Base-by-base conservation (phyloP, 30 jellyfish, hydroid and myxozoan genomes). In the Clytia hemisphaerica region DNA sequence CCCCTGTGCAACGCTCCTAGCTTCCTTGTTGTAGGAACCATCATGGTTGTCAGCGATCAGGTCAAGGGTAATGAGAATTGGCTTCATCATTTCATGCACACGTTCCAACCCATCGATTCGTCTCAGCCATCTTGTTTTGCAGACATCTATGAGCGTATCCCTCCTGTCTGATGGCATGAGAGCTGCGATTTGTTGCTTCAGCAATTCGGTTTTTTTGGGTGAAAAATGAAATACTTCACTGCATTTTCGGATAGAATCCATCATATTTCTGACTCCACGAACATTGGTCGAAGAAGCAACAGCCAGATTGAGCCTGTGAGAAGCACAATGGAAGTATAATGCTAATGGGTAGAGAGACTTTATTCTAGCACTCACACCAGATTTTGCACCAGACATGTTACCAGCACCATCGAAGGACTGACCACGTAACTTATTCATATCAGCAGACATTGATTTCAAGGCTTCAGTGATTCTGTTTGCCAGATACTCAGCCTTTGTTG, bases 401-500 rank as follows among this genome's bases (percentile, higher is more conserved):
- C 65, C 65, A 7, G 65, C 65, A 12, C 65, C 65, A 50, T 50
- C 65, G 26, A 12, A 50, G 26, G 25, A 10, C 24, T 50, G 65
- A 21, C 65, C 26, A 7, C 10, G n/a, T n/a, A n/a, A n/a, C n/a
- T n/a, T n/a, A n/a, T n/a, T n/a, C n/a, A n/a, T n/a, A n/a, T n/a
- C n/a, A n/a, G n/a, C n/a, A n/a, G n/a, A n/a, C n/a, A n/a, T n/a
- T n/a, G n/a, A n/a, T n/a, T n/a, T n/a, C n/a, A n/a, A n/a, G n/a
- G n/a, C n/a, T n/a, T n/a, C n/a, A n/a, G n/a, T n/a, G n/a, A n/a
- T n/a, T n/a, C n/a, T n/a, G n/a, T n/a, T n/a, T n/a, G n/a, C n/a
- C n/a, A n/a, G n/a, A n/a, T n/a, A n/a, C n/a, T n/a, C 72, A 77
- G 58, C 37, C 82, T 82, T 29, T 63, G 68, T 36, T 66, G n/a